These are phyloP conservation scores for Ameiurus melas DNA, from an alignment of 2,113 vertebrate species.

Conservation along the genomic window DNA sequence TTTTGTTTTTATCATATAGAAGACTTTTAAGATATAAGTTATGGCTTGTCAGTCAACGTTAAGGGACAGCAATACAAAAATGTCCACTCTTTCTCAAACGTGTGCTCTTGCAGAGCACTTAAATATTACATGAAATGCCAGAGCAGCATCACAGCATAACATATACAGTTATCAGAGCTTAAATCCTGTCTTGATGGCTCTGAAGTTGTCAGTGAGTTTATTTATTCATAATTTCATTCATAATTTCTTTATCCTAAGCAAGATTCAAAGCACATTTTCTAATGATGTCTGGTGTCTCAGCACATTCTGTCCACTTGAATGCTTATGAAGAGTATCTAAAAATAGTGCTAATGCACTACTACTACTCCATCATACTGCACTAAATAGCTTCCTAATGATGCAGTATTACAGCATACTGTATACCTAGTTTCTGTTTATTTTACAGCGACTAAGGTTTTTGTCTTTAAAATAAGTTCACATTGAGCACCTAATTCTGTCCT, in stretches of 20 bases:
- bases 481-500: not conserved
- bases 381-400: not conserved
- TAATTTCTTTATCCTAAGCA: not conserved
- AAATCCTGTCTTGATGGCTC: not conserved
- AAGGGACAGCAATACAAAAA: not conserved
- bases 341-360: constrained; percentile 1
- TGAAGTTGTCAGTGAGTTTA: not conserved
- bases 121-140: not conserved
- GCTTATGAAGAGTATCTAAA: not conserved
- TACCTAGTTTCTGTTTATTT: not conserved
- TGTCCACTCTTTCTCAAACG: fast-evolving
- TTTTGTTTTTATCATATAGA: not conserved
- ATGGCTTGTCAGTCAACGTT: not conserved
- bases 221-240: not conserved
- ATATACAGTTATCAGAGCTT: not conserved
- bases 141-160: not conserved
- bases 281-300: not conserved
- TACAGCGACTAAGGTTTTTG: not conserved
- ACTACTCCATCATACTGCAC: not conserved
- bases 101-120: too few species aligned
- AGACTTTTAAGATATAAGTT: not conserved
- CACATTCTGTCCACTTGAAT: not conserved
- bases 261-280: not conserved
- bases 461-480: not conserved
- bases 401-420: not conserved